A percentile compares a stretch with the other conserved stretches of the same genome.
These are phyloP conservation scores for Chunga burmeisteri DNA, from an alignment of 2,113 vertebrate genomes.

Conservation along the genomic window DNA sequence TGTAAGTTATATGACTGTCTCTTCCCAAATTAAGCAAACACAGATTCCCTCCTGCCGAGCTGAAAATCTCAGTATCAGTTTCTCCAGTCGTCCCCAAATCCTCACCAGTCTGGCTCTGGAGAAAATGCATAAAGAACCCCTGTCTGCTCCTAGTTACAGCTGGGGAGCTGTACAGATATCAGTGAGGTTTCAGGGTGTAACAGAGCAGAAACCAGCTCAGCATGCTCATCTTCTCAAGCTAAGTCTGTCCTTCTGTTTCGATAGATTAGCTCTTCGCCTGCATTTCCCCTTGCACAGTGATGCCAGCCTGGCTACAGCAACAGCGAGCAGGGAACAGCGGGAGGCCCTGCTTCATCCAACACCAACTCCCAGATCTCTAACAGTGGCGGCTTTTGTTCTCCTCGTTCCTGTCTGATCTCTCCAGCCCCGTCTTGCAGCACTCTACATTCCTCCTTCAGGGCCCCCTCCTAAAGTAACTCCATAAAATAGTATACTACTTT, in stretches of 20 bases:
- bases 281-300: not conserved
- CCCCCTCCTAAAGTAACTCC: not conserved
- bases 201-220: conserved; percentile 59
- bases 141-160: conserved; percentile 19
- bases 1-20: not conserved
- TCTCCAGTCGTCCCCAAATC: conserved; percentile 49
- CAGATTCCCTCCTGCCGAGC: conserved; percentile 1
- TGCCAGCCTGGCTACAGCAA: not conserved
- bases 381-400: not conserved
- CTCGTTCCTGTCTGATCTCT: not conserved
- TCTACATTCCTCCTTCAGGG: not conserved
- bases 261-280: conserved; percentile 48
- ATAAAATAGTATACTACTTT: not conserved
- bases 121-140: conserved; percentile 42
- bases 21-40: conserved; percentile 39
- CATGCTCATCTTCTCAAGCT: conserved; percentile 59
- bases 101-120: conserved; percentile 32
- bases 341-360: not conserved
- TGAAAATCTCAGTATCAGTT: conserved; percentile 55
- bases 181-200: conserved; percentile 50
- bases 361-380: not conserved
- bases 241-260: conserved; percentile 59
- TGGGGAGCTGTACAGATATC: conserved; percentile 27
- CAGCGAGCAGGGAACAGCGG: not conserved
- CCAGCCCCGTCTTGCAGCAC: not conserved